Conservation (phyloP, 2,113 vertebrate species). For the Cynoglossus semilaevis region DNA sequence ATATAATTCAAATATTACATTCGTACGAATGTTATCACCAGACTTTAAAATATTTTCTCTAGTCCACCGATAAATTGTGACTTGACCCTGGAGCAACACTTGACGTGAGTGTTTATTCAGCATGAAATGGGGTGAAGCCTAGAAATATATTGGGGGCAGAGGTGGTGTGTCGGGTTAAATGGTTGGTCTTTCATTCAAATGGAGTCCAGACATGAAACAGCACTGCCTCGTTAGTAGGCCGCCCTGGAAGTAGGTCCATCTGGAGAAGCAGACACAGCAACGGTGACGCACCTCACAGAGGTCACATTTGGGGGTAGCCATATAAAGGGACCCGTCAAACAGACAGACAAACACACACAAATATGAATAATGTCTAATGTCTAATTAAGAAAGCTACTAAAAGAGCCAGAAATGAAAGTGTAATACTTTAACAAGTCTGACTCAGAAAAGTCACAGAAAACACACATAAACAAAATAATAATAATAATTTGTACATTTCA, state of each 20-base stretch:
- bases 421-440: too few species aligned
- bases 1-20: background rate
- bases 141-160: constrained; percentile 53
- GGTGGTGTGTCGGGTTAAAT: constrained; percentile 54
- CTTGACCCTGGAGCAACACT: constrained; percentile 9
- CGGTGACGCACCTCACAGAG: constrained; percentile 17
- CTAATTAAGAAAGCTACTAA: too few species aligned
- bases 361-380: too few species aligned
- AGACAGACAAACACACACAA: constrained; percentile 34
- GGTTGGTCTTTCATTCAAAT: constrained; percentile 53
- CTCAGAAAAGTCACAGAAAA: too few species aligned
- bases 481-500: too few species aligned
- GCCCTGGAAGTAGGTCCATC: constrained; percentile 38
- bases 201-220: constrained; percentile 45
- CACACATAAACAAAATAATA: too few species aligned
- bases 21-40: background rate
- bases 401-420: too few species aligned
- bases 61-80: constrained; percentile 5
- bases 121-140: constrained; percentile 64
- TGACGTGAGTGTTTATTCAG: constrained; percentile 51
- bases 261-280: constrained; percentile 35
- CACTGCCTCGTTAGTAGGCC: constrained; percentile 41
- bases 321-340: constrained; percentile 4
- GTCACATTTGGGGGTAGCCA: background rate
- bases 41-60: background rate